Percentiles rank a stretch among this genome's conserved stretches.
Conservation (phyloP, 53 echinoderm and acorn worm species). For the Echinarachnius parma region DNA sequence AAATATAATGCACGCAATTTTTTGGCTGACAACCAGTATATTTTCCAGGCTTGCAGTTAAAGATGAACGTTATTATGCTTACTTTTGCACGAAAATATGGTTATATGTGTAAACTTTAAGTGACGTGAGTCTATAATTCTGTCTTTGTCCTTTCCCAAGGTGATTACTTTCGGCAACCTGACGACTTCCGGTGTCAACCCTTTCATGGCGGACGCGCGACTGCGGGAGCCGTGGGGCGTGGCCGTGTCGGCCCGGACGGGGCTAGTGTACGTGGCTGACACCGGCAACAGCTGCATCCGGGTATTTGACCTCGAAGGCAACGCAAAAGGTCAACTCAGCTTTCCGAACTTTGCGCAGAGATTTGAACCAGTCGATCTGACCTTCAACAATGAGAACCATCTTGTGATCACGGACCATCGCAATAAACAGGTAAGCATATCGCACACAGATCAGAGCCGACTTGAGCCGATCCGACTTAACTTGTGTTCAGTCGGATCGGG, state of each 20-base stretch:
- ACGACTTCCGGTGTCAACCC: conserved; percentile 52
- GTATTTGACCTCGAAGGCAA: conserved; percentile 88
- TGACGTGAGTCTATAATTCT: too few species aligned
- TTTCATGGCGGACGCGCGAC: conserved; percentile 49
- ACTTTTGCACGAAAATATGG: too few species aligned
- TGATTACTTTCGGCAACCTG: conserved; percentile 72
- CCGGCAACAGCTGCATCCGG: conserved; percentile 89
- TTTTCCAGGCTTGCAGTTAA: too few species aligned
- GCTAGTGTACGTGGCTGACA: conserved; percentile 87
- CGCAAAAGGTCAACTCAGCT: conserved; percentile 74
- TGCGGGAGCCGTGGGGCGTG: conserved; percentile 96
- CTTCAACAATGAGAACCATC: conserved; percentile 65
- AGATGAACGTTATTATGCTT: too few species aligned
- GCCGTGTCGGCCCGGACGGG: conserved; percentile 74
- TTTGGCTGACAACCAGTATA: too few species aligned
- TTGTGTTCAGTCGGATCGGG: too few species aligned
- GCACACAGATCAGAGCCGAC: too few species aligned
- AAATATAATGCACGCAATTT: too few species aligned
- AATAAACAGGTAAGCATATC: conserved; percentile 66
- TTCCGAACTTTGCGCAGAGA: conserved; percentile 70
- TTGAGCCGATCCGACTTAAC: too few species aligned
- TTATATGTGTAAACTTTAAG: too few species aligned
- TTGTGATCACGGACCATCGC: conserved; percentile 78
- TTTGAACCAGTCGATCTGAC: conserved; percentile 89
- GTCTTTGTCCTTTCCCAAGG: too few species aligned